Evolutionary conservation across 2,888 invertebrate genomes (phyloP).

Genomic region (Epiblema foenella): DNA sequence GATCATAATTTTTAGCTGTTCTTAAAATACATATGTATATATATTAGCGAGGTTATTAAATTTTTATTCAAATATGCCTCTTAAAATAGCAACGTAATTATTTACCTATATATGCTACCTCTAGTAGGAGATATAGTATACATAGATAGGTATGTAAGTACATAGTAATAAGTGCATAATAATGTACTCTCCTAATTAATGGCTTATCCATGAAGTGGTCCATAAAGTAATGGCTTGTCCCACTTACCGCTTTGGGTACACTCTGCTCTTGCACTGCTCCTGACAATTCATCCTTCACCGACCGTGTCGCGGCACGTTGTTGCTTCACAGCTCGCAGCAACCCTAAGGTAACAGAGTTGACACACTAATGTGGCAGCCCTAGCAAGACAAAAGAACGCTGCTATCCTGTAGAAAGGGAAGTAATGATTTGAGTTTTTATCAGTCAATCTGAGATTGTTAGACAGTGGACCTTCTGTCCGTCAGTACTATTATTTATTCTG

Average conservation of each 20-base stretch:
- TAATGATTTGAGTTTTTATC: neutral
- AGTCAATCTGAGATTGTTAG: neutral
- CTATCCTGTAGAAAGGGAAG: neutral
- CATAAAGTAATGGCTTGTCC: too few relatives aligned
- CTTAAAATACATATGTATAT: neutral
- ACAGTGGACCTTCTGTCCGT: neutral
- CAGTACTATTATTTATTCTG: neutral
- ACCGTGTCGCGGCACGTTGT: neutral
- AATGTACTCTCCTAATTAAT: too few relatives aligned
- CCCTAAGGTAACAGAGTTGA: too few relatives aligned
- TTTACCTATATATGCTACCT: neutral
- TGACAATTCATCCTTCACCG: neutral
- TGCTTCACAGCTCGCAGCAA: neutral
- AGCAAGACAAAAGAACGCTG: neutral
- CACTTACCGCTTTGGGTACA: neutral
- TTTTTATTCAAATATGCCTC: neutral
- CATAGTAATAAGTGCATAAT: too few relatives aligned
- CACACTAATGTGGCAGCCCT: neutral
- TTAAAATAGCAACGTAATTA: neutral
- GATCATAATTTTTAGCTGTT: slow-evolving; percentile 5
- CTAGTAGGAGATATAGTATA: neutral
- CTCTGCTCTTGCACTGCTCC: neutral
- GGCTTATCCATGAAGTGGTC: too few relatives aligned
- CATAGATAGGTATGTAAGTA: neutral
- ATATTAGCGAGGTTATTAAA: too few relatives aligned